Percentiles rank a stretch among this genome's conserved stretches.
phyloP scores from a whole-genome alignment of 2,113 vertebrate genomes.

The Bubalus kerabau region DNA sequence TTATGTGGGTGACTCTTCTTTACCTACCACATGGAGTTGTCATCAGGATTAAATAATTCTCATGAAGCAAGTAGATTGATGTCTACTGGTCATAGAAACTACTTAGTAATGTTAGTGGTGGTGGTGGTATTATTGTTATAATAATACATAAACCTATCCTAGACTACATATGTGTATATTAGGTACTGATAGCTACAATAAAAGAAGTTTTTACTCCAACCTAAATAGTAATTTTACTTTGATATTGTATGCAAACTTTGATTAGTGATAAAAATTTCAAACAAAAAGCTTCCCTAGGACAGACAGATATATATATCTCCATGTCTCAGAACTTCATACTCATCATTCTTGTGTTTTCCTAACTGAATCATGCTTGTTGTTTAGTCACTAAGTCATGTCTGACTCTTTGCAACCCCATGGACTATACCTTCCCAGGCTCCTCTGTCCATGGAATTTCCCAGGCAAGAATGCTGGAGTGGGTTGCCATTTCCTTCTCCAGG shows the following conservation, averaged over 20 bases:
- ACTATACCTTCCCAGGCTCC: not conserved
- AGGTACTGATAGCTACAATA: not conserved
- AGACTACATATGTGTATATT: not conserved
- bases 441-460: not conserved
- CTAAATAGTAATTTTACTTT: slow-evolving; percentile 4
- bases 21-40: not conserved
- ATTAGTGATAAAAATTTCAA: not conserved
- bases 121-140: not conserved
- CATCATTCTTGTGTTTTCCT: not conserved
- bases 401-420: not conserved
- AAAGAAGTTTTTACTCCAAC: not conserved
- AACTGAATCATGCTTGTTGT: not conserved
- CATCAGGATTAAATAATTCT: not conserved
- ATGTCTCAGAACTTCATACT: not conserved
- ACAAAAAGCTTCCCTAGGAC: not conserved
- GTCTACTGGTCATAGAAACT: not conserved
- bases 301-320: too few relatives aligned
- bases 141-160: not conserved
- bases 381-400: not conserved
- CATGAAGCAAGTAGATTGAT: not conserved
- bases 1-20: not conserved
- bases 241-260: not conserved
- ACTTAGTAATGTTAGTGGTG: not conserved
- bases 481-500: not conserved
- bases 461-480: not conserved